A percentile compares a stretch with the other conserved stretches of the same genome.
These are phyloP conservation scores for Pseudorhombus dupliciocellatus DNA, from an alignment of 2,113 vertebrate genomes.

Conservation along the genomic window DNA sequence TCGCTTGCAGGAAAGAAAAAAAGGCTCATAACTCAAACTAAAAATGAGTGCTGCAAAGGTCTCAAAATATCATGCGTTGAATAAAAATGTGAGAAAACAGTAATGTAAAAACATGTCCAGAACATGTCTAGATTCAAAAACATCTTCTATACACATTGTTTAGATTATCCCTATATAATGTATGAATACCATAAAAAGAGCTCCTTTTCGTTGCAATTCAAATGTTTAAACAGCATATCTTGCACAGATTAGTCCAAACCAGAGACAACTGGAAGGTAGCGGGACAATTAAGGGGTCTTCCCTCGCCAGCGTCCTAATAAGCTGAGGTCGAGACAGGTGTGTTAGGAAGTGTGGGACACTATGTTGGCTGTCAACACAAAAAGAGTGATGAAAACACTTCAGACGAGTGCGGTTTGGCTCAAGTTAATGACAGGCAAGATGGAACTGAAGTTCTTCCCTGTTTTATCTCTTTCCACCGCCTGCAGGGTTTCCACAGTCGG, in stretches of 20 bases:
- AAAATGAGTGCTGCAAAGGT: conserved; percentile 5
- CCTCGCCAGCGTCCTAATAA: conserved; percentile 21
- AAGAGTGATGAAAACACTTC: conserved; percentile 46
- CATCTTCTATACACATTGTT: no score
- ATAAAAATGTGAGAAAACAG: no score
- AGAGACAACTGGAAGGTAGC: no score
- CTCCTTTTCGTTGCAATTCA: no score
- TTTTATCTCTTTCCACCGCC: no score
- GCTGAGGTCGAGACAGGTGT: conserved; percentile 43
- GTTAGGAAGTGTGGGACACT: conserved; percentile 4
- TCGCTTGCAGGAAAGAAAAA: conserved; percentile 1
- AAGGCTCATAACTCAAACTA: not conserved
- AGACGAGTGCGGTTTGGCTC: conserved; percentile 2
- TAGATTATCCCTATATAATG: no score
- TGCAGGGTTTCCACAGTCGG: conserved; percentile 7
- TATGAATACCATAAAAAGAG: no score
- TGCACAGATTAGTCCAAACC: no score
- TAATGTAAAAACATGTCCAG: no score
- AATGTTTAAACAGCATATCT: not conserved
- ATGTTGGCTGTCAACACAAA: conserved; percentile 43
- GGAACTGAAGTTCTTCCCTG: conserved; percentile 23
- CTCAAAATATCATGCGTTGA: conserved; percentile 14
- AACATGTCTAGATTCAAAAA: no score
- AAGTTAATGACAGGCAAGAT: conserved; percentile 37
- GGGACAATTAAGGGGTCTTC: no score